A percentile compares a stretch with the other conserved stretches of the same genome.
Conservation (phyloP, 2,888 invertebrate genomes). For the Noctua pronuba region DNA sequence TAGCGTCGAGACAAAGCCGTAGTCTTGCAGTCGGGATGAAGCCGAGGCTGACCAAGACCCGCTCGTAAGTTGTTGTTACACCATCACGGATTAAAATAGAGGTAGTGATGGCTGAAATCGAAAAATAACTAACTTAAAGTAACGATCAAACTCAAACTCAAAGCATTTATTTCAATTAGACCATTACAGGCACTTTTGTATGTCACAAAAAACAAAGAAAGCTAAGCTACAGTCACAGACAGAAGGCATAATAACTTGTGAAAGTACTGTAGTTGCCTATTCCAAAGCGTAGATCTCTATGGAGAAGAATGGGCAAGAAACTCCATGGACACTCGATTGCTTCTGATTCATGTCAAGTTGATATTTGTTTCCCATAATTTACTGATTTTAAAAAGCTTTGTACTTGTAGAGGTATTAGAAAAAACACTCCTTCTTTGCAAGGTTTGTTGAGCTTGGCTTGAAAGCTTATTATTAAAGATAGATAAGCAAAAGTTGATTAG, state of each 20-base stretch:
- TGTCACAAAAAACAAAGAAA: no score
- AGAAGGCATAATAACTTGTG: no score
- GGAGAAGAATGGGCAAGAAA: no score
- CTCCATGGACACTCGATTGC: no score
- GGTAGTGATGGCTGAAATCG: slow-evolving; percentile 83
- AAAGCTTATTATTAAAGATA: slow-evolving; percentile 6
- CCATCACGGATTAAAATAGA: slow-evolving; percentile 91
- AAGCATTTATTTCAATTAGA: no score
- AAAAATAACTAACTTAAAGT: slow-evolving; percentile 21
- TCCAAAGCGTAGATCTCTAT: no score
- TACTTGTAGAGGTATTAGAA: neutral
- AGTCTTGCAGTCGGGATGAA: slow-evolving; percentile 91
- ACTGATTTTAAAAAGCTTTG: slow-evolving; percentile 15
- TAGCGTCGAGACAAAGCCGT: slow-evolving; percentile 92
- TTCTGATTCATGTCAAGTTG: neutral
- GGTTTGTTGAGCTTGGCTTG: neutral
- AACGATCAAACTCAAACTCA: no score
- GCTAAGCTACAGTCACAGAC: no score
- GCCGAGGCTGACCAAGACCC: slow-evolving; percentile 90
- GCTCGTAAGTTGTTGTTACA: slow-evolving; percentile 90
- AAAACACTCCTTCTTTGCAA: neutral
- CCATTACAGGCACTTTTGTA: no score
- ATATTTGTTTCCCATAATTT: neutral
- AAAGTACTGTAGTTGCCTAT: no score
- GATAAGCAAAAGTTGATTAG: neutral